These are phyloP conservation scores for Bombus confusus DNA, from an alignment of 1,140 invertebrate genomes.

Conservation along the genomic window DNA sequence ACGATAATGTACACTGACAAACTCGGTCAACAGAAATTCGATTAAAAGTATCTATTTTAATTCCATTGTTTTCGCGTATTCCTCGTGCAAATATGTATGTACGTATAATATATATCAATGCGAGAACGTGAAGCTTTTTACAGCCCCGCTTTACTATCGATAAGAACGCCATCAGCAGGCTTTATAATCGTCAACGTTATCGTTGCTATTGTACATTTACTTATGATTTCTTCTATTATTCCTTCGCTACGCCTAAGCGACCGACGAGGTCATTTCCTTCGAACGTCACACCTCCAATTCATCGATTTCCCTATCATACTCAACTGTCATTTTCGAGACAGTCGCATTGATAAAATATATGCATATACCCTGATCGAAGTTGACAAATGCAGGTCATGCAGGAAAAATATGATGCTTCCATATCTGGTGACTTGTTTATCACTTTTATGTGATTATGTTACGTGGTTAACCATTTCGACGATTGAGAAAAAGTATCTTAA, in stretches of 20 bases:
- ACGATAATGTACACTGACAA: neutral
- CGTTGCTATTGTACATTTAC: neutral
- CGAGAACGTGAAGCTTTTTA: neutral
- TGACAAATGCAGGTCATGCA: neutral
- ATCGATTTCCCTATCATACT: neutral
- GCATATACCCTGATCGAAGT: too few relatives aligned
- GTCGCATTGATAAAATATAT: neutral
- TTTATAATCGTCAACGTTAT: neutral
- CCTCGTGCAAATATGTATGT: neutral
- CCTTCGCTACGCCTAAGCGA: neutral
- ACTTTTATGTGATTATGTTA: too few relatives aligned
- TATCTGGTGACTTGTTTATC: neutral
- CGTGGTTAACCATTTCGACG: too few relatives aligned
- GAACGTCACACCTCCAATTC: neutral
- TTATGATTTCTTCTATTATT: neutral
- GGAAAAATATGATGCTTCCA: neutral
- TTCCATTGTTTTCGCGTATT: neutral
- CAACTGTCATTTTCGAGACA: neutral
- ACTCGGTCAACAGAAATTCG: neutral
- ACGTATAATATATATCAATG: neutral
- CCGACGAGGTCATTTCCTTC: neutral
- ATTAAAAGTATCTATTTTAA: too few relatives aligned
- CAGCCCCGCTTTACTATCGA: neutral
- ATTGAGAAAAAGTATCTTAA: too few relatives aligned
- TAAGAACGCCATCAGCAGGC: neutral